A percentile compares a stretch with the other conserved stretches of the same genome.
phyloP scores from a whole-genome alignment of 2,113 vertebrate genomes.

The Rhegmatorhina hoffmannsi region DNA sequence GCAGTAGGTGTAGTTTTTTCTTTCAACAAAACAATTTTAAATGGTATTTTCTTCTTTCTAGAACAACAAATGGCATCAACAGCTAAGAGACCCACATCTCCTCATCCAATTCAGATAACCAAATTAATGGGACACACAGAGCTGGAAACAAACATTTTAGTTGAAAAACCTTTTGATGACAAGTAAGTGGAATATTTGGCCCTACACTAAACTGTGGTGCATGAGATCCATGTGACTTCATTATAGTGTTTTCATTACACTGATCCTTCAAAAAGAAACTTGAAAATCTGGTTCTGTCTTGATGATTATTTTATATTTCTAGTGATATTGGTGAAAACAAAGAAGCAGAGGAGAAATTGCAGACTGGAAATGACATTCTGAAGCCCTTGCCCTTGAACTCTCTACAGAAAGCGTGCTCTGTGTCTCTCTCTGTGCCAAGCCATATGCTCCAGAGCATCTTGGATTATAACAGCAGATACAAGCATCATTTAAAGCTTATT shows the following conservation, averaged over 20 bases:
- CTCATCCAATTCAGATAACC: constrained; percentile 84
- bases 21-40: not conserved
- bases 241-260: not conserved
- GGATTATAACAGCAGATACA: constrained; percentile 78
- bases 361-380: not conserved
- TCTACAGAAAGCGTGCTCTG: not conserved
- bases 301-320: not conserved
- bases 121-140: constrained; percentile 51
- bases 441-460: constrained; percentile 77
- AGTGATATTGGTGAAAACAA: constrained; percentile 74
- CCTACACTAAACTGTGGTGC: not conserved
- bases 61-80: constrained; percentile 19
- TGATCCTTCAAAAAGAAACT: not conserved
- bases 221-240: not conserved
- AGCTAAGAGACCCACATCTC: constrained; percentile 69
- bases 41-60: constrained; percentile 38
- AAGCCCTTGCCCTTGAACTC: not conserved
- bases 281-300: not conserved
- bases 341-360: constrained; percentile 64
- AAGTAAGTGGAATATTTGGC: constrained; percentile 75
- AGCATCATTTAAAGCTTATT: constrained; percentile 79
- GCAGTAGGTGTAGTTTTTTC: not conserved
- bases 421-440: constrained; percentile 75
- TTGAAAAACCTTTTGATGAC: constrained; percentile 76
- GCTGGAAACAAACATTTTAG: constrained; percentile 71